Base-by-base conservation (phyloP, 2,888 invertebrate species). In the Chalcosyrphus nemorum region DNA sequence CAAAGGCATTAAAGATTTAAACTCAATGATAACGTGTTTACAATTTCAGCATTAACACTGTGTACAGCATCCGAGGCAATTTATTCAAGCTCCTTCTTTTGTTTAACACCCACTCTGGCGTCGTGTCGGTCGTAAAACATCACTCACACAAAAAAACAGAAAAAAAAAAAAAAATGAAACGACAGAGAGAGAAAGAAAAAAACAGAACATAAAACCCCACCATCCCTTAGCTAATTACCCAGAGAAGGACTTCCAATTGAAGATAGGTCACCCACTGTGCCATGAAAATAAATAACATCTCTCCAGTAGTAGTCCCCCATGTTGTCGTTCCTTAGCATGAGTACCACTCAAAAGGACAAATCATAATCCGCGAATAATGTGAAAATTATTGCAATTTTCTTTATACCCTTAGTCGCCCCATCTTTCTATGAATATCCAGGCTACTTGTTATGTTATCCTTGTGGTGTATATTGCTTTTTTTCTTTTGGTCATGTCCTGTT, bases 151-250 rank as follows among this genome's bases (percentile, higher is more conserved):
- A 50, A 21, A 43, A 45, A n/a, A 52, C 4, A 47, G 11, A 52
- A 45, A n/a, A 35, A 29, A 17, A 43, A 21, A 7, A 43, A 17
- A 29, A 45, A 7, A 27, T 35, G 50, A 59, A 50, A 29, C 21
- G 19, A 43, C 7, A 72, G 43, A 61, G 11, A 52, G 32, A n/a
- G 24, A 29, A 17, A 43, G n/a, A 7, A 43, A 17, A 29, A 45
- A 7, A 27, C 35, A 59, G 50, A 50, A 29, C 21, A 13, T 32
- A 59, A 47, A 72, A 45, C 17, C 17, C 15, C 11, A 27, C 21
- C 54, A 65, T 74, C 54, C 54, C 74, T 27, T 35, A 56, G 65
- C 74, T 74, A 74, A 74, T 74, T 74, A 74, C 56, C 43, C 43
- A 56, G 41, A 19, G 43, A 35, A 45, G 56, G 35, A 45, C 24